phyloP scores from a whole-genome alignment of 2,113 vertebrate species.

The Labeo rohita region DNA sequence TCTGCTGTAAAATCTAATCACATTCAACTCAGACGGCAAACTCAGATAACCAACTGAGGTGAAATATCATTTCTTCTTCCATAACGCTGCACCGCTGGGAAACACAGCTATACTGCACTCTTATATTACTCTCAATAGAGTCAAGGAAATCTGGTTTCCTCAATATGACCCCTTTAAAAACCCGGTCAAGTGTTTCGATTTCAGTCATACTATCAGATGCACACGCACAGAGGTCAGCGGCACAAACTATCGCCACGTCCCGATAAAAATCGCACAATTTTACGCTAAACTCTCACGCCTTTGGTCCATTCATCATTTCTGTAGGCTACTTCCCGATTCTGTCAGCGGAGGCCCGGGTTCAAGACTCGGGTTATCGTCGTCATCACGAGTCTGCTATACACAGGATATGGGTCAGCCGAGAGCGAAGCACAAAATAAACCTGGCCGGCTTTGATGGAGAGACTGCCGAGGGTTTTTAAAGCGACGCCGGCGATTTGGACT shows the following conservation, averaged over 20 bases:
- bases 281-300: not conserved
- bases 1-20: not conserved
- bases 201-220: not conserved
- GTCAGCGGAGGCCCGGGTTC: not conserved
- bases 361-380: not conserved
- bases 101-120: not conserved
- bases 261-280: constrained; percentile 9
- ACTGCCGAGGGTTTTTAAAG: constrained; percentile 18
- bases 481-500: not conserved
- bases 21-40: not conserved
- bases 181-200: not conserved
- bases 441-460: constrained; percentile 16
- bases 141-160: not conserved
- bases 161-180: constrained; percentile 11
- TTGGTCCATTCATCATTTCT: constrained; percentile 28
- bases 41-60: not conserved
- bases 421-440: constrained; percentile 9
- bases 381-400: constrained; percentile 11
- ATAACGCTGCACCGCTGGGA: not conserved
- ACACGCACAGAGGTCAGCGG: not conserved
- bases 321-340: constrained; percentile 24
- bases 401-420: constrained; percentile 10
- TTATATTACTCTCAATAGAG: not conserved
- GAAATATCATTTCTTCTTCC: not conserved
- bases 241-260: not conserved